Evolutionary conservation across 2,888 invertebrate genomes (phyloP).

Genomic region (Phalangium opilio): DNA sequence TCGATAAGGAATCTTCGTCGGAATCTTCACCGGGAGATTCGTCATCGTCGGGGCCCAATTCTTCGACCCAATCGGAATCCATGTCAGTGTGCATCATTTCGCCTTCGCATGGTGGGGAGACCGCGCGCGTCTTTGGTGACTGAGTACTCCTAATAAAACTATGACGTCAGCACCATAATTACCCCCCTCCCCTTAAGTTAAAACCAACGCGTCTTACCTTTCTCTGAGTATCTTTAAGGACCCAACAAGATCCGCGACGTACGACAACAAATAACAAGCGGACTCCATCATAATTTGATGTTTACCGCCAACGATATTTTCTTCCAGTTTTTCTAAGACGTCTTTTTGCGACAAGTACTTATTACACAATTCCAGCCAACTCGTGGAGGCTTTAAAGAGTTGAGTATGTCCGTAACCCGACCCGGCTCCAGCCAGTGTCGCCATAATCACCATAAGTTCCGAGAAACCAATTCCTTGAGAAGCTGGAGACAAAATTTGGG

Average conservation of each 20-base stretch:
- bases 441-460: slow-evolving; percentile 60
- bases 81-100: slow-evolving; percentile 29
- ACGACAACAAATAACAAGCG: slow-evolving; percentile 66
- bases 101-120: slow-evolving; percentile 25
- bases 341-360: slow-evolving; percentile 42
- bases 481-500: slow-evolving; percentile 44
- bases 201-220: slow-evolving; percentile 10
- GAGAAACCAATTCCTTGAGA: slow-evolving; percentile 58
- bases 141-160: background rate
- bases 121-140: slow-evolving; percentile 20
- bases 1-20: slow-evolving; percentile 76
- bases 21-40: slow-evolving; percentile 86
- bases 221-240: slow-evolving; percentile 34
- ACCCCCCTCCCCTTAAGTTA: too few species aligned
- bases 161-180: too few species aligned
- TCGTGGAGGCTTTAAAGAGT: slow-evolving; percentile 59
- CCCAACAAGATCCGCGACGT: slow-evolving; percentile 57
- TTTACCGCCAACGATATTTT: slow-evolving; percentile 36
- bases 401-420: slow-evolving; percentile 60
- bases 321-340: slow-evolving; percentile 40
- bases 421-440: slow-evolving; percentile 68
- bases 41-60: slow-evolving; percentile 67
- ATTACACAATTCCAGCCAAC: slow-evolving; percentile 52
- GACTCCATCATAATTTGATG: slow-evolving; percentile 31
- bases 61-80: slow-evolving; percentile 74